These are phyloP conservation scores for Crotalus horridus DNA, from an alignment of 2,113 vertebrate species.

Conservation along the genomic window DNA sequence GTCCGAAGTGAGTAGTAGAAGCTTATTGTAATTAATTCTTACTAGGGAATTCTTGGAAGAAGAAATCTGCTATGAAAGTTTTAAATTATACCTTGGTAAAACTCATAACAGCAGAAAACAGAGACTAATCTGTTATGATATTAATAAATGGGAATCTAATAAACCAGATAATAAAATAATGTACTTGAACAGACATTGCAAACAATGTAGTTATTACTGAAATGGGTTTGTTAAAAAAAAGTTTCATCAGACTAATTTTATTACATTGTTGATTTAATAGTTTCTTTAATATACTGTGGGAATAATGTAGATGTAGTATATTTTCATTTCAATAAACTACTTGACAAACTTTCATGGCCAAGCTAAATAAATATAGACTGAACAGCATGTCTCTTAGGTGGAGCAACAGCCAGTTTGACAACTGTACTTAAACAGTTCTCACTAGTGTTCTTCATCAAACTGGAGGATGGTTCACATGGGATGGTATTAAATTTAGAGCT, in stretches of 20 bases:
- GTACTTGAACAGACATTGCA: neutral
- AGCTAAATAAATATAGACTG: neutral
- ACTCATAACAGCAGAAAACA: neutral
- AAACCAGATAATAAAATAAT: neutral
- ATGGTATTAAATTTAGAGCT: neutral
- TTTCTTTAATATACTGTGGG: neutral
- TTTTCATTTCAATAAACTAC: neutral
- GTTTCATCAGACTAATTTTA: neutral
- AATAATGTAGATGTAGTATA: neutral
- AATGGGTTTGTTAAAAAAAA: neutral
- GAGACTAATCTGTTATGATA: neutral
- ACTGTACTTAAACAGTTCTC: neutral
- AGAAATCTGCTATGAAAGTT: neutral
- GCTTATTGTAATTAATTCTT: neutral
- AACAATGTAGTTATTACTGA: neutral
- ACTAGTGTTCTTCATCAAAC: neutral
- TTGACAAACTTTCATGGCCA: neutral
- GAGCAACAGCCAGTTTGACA: neutral
- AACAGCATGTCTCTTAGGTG: neutral
- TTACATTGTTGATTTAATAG: neutral
- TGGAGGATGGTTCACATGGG: neutral
- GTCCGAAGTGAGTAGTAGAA: neutral
- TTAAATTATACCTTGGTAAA: neutral
- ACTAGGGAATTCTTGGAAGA: neutral
- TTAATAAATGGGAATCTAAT: neutral